Conservation (phyloP, 2,888 invertebrate genomes). For the Chironomus tentans region DNA sequence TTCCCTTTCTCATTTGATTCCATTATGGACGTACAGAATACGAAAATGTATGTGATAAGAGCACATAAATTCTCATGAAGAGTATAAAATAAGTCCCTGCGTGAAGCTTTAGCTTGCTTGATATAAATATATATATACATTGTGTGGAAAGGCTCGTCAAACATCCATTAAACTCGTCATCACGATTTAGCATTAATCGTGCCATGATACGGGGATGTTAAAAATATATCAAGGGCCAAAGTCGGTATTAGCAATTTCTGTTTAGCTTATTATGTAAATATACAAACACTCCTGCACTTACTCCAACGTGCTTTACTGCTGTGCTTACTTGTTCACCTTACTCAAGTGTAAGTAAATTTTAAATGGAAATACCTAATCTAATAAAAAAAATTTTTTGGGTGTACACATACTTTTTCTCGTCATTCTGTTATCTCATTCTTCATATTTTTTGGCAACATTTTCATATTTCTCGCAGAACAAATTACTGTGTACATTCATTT, state of each 20-base stretch:
- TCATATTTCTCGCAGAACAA: neutral
- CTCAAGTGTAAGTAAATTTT: neutral
- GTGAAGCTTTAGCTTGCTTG: neutral
- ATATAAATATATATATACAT: neutral
- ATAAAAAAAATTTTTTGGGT: neutral
- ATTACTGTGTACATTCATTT: neutral
- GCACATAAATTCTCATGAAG: too few relatives aligned
- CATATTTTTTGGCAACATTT: neutral
- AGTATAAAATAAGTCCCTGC: neutral
- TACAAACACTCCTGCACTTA: neutral
- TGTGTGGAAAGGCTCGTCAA: neutral
- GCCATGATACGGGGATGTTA: neutral
- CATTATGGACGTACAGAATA: too few relatives aligned
- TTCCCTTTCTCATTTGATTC: neutral
- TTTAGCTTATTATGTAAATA: neutral
- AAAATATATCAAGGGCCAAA: constrained; percentile 12
- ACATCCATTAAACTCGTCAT: constrained; percentile 16
- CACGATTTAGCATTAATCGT: constrained; percentile 11
- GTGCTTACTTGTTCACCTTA: too few relatives aligned
- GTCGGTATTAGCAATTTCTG: neutral
- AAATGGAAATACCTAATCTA: neutral
- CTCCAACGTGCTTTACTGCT: neutral
- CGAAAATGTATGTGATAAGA: too few relatives aligned
- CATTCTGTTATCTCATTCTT: neutral
- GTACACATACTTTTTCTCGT: neutral